These are phyloP conservation scores for Helarctos malayanus DNA, from an alignment of 2,797 vertebrate genomes.

Conservation along the genomic window DNA sequence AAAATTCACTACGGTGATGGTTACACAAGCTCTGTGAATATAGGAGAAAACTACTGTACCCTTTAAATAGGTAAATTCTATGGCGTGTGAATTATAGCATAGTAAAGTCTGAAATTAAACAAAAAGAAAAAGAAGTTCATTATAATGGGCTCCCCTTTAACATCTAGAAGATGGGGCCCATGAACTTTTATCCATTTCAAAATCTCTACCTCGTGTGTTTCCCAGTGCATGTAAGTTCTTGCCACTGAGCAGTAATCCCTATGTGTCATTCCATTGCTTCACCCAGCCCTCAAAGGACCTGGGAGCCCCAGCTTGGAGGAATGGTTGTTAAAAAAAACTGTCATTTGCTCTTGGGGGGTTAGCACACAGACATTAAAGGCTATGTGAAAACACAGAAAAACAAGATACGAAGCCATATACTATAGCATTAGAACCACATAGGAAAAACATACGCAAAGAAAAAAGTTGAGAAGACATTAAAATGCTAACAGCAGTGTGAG, in stretches of 20 bases:
- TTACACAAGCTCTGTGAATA: not conserved
- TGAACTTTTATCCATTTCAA: not conserved
- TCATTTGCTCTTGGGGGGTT: not conserved
- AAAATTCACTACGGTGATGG: not conserved
- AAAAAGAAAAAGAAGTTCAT: not conserved
- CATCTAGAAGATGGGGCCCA: not conserved
- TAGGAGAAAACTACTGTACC: not conserved
- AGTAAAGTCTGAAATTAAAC: not conserved
- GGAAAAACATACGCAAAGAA: not conserved
- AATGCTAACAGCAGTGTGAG: not conserved
- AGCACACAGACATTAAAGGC: not conserved
- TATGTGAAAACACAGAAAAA: not conserved
- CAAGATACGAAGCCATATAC: not conserved
- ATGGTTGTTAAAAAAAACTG: not conserved
- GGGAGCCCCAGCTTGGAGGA: not conserved
- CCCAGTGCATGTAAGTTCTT: not conserved
- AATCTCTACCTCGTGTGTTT: not conserved
- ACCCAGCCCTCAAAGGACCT: not conserved
- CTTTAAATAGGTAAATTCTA: not conserved
- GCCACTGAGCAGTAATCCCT: not conserved
- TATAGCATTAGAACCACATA: not conserved
- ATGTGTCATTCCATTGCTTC: not conserved
- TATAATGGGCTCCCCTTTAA: not conserved
- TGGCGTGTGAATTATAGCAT: not conserved
- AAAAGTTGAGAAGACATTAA: not conserved